Base-by-base conservation (phyloP, 2,113 vertebrate species). In the Embiotoca jacksoni region DNA sequence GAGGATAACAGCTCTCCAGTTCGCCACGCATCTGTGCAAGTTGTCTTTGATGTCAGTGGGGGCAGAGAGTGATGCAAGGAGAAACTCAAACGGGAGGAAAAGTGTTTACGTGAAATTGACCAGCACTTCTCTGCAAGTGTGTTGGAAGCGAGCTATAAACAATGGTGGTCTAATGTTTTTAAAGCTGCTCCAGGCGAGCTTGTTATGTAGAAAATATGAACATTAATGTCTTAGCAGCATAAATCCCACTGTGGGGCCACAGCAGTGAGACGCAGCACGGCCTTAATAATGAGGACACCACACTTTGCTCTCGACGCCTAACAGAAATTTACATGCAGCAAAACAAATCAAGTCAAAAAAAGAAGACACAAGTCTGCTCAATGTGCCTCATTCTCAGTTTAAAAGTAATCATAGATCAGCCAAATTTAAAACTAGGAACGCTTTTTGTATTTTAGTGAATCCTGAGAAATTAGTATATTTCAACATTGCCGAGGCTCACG, bases 51-150 rank as follows among this genome's bases (percentile, higher is more conserved):
- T 72, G 74, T 63, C 13, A 0, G 62, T 6, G 49, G 50, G n/a
- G 69, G 52, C 46, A 50, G 66, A 36, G 67, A 71, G 47, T 6
- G 49, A 75, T 39, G 55, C 63, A 69, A 39, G 52, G 46, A 41
- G 44, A 35, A 57, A n/a, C 33, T 60, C 13, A 56, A 64, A 74
- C 3, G 3, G 33, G 13, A 47, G 16, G 58, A 39, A 71, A 57
- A 77, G 56, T 23, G 73, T 59, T 64, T n/a, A 46, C 62, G 63
- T 58, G 74, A 75, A 72, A 75, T 35, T 81, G 70, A 47, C 73
- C 66, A 14, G 36, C 2, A 14, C 8, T 37, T 80, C 67, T 56
- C 47, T 63, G 23, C 33, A 3, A 2, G 30, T 15, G 37, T 37
- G 63, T 30, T 36, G 13, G 54, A 56, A 35, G 7, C 1, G 30